phyloP scores from a whole-genome alignment of 2,113 vertebrate genomes.

The Empidonax alnorum region DNA sequence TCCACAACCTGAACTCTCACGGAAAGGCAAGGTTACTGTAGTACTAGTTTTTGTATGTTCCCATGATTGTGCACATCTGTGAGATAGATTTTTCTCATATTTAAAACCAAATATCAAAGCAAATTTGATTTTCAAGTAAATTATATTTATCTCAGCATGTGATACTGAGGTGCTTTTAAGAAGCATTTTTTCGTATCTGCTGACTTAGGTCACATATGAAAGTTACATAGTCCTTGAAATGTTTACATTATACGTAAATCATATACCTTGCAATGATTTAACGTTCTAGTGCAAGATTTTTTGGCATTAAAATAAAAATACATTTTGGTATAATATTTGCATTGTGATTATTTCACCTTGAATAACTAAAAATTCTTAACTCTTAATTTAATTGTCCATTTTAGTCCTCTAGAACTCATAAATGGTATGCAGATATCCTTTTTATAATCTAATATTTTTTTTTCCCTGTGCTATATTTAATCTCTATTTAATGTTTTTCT shows the following conservation, averaged over 20 bases:
- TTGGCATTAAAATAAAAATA: background rate
- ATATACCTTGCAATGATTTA: background rate
- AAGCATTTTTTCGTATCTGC: background rate
- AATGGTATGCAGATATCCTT: background rate
- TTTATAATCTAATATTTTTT: background rate
- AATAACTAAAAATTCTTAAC: background rate
- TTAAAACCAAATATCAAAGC: background rate
- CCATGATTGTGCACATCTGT: background rate
- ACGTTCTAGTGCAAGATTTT: background rate
- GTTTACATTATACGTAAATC: background rate
- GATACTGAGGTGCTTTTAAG: background rate
- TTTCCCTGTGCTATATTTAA: background rate
- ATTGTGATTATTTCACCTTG: background rate
- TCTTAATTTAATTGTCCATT: background rate
- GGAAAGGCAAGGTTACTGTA: background rate
- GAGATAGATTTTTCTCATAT: background rate
- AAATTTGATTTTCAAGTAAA: background rate
- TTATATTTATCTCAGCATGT: background rate
- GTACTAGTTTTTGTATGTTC: background rate
- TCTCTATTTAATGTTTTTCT: background rate
- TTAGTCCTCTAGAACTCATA: background rate
- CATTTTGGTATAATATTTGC: background rate
- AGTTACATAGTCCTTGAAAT: background rate
- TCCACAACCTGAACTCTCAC: background rate
- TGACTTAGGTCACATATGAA: background rate